A percentile compares a stretch with the other conserved stretches of the same genome.
phyloP scores from a whole-genome alignment of 1,140 invertebrate genomes.

The Pemphigus obesinymphae region DNA sequence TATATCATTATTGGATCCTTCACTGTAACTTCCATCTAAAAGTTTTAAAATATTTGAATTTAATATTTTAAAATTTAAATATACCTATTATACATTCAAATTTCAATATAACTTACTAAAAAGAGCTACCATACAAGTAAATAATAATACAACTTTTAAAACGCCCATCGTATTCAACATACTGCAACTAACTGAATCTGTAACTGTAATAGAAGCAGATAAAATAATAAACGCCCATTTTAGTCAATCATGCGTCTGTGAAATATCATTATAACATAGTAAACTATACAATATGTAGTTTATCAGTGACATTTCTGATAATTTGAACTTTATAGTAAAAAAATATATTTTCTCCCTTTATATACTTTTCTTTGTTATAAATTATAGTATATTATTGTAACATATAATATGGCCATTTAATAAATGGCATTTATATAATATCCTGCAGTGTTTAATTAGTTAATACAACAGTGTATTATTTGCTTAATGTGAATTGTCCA shows the following conservation, averaged over 20 bases:
- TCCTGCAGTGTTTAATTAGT: no score
- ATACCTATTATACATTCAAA: no score
- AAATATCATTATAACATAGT: neutral
- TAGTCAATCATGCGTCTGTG: neutral
- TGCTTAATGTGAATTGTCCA: no score
- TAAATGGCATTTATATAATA: no score
- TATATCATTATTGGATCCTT: neutral
- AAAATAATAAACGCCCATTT: neutral
- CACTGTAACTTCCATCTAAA: neutral
- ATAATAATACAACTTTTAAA: neutral
- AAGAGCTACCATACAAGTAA: neutral
- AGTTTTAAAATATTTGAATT: no score
- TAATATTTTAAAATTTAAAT: no score
- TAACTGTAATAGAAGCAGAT: neutral
- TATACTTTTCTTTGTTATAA: no score
- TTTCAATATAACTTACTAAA: neutral
- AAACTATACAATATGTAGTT: no score
- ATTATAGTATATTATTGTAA: no score
- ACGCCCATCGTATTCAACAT: neutral
- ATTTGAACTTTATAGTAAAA: neutral
- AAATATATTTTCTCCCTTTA: neutral
- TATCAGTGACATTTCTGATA: neutral
- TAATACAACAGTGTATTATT: no score
- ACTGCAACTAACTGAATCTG: neutral
- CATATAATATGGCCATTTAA: no score